Base-by-base conservation (phyloP, 2,888 invertebrate species). In the Dyspetes luteomarginatus region DNA sequence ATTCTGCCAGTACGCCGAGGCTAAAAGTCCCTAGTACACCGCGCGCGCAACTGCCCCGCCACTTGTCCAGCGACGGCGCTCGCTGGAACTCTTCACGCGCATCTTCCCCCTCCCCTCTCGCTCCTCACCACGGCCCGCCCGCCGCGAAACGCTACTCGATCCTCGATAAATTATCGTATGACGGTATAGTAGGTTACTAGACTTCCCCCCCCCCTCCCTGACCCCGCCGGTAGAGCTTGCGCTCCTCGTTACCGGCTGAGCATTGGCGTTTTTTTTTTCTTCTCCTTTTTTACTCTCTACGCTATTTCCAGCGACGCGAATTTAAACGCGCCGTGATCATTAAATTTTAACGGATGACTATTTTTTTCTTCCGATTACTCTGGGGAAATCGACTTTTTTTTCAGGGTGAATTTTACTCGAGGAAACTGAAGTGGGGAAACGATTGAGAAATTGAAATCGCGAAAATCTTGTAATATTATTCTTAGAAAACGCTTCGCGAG, bases 1-100 rank as follows among this genome's bases (percentile, higher is more conserved):
- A 83, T 87, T 84, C 83, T 91, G 89, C 91, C 92, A 92, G 90
- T 87, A 77, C 85, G 84, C 82, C 83, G 82, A 83, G 82, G 78
- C 82, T 81, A 85, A 88, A 90, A 86, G 78, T 89, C 88, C 88
- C 90, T 89, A 89, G 87, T 80, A 68, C 58, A 30, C 41, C 43
- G 24, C 68, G 26, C 62, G 26, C 43, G 30, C 24, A 28, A 71
- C 64, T 52, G 15, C 19, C 58, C 48, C 60, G 45, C 56, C 58
- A 9, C 60, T 19, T 12, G 30, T 64, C 52, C 64, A 74, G 56
- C 45, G 24, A 69, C 55, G 69, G 62, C 56, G 19, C 17, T 22
- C 28, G 43, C 48, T 50, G 28, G 72, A 73, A 71, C 72, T 45
- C 19, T n/a, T n/a, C 41, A 48, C 60, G 30, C 65, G 55, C 71